Evolutionary conservation across 1,140 invertebrate genomes (phyloP).

Genomic region (Stenopsyche tienmushanensis): DNA sequence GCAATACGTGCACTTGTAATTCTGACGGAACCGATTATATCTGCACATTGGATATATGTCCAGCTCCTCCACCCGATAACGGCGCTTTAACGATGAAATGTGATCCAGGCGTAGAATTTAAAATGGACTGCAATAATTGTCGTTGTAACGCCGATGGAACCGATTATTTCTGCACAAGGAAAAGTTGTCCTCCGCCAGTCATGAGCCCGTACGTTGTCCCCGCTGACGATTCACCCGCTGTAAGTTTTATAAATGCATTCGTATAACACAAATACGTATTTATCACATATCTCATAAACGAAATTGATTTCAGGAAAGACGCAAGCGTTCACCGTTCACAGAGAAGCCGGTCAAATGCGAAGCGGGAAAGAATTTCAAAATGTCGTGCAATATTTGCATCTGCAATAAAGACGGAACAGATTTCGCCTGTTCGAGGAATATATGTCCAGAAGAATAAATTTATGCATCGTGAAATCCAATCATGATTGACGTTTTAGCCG

Average conservation of each 20-base stretch:
- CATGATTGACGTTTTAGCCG: no score
- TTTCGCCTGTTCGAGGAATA: background rate
- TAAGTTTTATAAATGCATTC: conserved; percentile 42
- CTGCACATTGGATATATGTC: conserved; percentile 48
- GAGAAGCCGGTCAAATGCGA: conserved; percentile 9
- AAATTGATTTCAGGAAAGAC: conserved; percentile 45
- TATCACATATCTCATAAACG: conserved; percentile 45
- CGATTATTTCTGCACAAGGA: conserved; percentile 45
- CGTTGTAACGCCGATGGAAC: conserved; percentile 46
- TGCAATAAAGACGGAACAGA: background rate
- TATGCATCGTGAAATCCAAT: no score
- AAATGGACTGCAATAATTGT: conserved; percentile 49
- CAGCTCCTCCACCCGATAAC: no score
- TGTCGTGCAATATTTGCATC: conserved; percentile 52
- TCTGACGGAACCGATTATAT: conserved; percentile 51
- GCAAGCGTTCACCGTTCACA: background rate
- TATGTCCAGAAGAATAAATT: no score
- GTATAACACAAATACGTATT: conserved; percentile 19
- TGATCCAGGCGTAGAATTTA: conserved; percentile 45
- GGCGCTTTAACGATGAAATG: conserved; percentile 37
- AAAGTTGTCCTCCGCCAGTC: no score
- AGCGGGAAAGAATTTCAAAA: background rate
- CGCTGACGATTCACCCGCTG: no score
- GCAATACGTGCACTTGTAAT: conserved; percentile 57
- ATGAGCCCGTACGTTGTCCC: no score